Conservation (phyloP, 2,797 vertebrate species). For the Anguilla pacifica region DNA sequence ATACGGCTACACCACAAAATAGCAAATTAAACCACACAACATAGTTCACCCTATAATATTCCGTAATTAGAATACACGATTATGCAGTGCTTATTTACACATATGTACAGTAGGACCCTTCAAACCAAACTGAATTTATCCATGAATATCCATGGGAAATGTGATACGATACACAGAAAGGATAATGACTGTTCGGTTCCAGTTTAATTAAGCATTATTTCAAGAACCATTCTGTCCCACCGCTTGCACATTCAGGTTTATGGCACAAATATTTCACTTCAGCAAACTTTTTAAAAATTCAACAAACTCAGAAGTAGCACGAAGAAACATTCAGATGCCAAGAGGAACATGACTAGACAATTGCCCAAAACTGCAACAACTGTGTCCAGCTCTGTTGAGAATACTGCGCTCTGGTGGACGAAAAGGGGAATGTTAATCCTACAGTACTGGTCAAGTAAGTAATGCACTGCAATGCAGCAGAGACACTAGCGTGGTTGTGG, state of each 20-base stretch:
- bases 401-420: conserved; percentile 67
- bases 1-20: background rate
- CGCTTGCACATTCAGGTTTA: background rate
- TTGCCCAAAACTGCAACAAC: conserved; percentile 34
- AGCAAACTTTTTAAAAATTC: background rate
- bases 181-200: background rate
- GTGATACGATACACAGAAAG: background rate
- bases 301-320: conserved; percentile 26
- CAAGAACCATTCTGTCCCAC: background rate
- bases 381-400: conserved; percentile 43
- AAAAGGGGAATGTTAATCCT: conserved; percentile 32
- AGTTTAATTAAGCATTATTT: background rate
- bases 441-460: conserved; percentile 23
- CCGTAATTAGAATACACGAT: background rate
- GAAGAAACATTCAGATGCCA: conserved; percentile 47
- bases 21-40: background rate
- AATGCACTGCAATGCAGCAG: conserved; percentile 67
- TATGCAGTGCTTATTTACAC: background rate
- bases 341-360: conserved; percentile 35
- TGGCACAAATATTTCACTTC: background rate
- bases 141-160: background rate
- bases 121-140: background rate
- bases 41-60: background rate
- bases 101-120: background rate
- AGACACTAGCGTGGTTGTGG: conserved; percentile 43